These are phyloP conservation scores for Rhynchomys soricoides DNA, from an alignment of 2,113 vertebrate species.

Conservation along the genomic window DNA sequence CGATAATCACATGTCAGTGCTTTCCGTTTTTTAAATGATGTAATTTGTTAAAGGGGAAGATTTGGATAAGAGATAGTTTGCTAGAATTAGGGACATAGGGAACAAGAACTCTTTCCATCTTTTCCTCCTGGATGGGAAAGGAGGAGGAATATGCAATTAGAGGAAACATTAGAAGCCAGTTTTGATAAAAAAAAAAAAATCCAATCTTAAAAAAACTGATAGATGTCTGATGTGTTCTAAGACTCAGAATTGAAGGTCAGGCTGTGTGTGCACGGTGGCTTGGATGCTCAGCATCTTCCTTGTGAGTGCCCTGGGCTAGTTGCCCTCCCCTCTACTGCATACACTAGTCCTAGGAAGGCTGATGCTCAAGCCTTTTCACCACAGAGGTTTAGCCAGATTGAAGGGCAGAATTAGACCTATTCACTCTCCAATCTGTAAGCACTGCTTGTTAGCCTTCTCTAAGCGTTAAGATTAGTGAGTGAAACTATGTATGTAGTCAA, in stretches of 20 bases:
- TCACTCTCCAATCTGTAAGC: not conserved
- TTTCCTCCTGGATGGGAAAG: not conserved
- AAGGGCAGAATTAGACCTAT: not conserved
- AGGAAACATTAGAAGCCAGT: not conserved
- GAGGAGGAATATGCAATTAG: not conserved
- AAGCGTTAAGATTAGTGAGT: not conserved
- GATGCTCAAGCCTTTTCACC: not conserved
- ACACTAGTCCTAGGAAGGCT: not conserved
- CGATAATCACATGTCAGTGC: slow-evolving; percentile 30
- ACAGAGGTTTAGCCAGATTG: not conserved
- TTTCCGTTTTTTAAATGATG: slow-evolving; percentile 48
- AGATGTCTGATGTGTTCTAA: slow-evolving; percentile 3
- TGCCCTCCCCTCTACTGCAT: not conserved
- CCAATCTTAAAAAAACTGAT: not conserved
- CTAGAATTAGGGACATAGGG: not conserved
- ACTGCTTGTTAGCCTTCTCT: not conserved
- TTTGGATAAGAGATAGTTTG: slow-evolving; percentile 13
- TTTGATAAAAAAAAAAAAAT: slow-evolving; percentile 15
- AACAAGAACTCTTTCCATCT: not conserved
- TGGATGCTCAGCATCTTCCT: not conserved
- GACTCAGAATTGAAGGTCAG: not conserved
- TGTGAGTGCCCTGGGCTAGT: not conserved
- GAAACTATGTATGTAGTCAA: not conserved
- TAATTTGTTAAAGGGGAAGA: not conserved
- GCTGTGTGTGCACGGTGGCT: not conserved